A percentile compares a stretch with the other conserved stretches of the same genome.
Evolutionary conservation across 2,888 invertebrate species (phyloP).

Genomic region (Acronicta aceris): DNA sequence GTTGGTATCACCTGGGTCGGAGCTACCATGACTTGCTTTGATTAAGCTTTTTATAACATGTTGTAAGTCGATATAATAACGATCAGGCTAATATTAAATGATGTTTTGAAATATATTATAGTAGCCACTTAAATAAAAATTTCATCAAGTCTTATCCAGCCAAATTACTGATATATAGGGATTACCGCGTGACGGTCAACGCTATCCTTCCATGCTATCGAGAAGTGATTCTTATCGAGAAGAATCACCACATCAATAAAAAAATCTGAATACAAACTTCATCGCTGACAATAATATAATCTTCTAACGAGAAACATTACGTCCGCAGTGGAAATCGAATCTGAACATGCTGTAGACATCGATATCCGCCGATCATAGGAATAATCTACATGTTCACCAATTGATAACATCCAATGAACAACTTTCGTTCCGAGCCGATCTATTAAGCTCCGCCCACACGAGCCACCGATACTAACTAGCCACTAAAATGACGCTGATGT

Average conservation of each 20-base stretch:
- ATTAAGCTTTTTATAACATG: slow-evolving; percentile 11
- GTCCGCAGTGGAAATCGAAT: slow-evolving; percentile 37
- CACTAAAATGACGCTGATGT: slow-evolving; percentile 71
- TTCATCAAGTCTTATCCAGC: neutral
- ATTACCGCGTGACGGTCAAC: too few species aligned
- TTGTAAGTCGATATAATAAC: neutral
- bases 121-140: neutral
- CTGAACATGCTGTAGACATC: slow-evolving; percentile 42
- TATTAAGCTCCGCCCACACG: slow-evolving; percentile 84
- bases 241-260: slow-evolving; percentile 11
- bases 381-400: slow-evolving; percentile 78
- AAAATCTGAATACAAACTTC: slow-evolving; percentile 4
- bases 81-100: neutral
- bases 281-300: slow-evolving; percentile 23
- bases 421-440: slow-evolving; percentile 79
- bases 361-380: slow-evolving; percentile 68
- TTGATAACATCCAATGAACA: slow-evolving; percentile 85
- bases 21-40: slow-evolving; percentile 21
- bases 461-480: slow-evolving; percentile 67
- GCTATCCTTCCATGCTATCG: too few species aligned
- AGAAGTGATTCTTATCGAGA: too few species aligned
- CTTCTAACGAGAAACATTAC: slow-evolving; percentile 33
- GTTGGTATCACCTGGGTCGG: slow-evolving; percentile 23
- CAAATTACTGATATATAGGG: too few species aligned
- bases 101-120: too few species aligned